phyloP scores from a whole-genome alignment of 2,888 invertebrate genomes.

The Brassicogethes aeneus region DNA sequence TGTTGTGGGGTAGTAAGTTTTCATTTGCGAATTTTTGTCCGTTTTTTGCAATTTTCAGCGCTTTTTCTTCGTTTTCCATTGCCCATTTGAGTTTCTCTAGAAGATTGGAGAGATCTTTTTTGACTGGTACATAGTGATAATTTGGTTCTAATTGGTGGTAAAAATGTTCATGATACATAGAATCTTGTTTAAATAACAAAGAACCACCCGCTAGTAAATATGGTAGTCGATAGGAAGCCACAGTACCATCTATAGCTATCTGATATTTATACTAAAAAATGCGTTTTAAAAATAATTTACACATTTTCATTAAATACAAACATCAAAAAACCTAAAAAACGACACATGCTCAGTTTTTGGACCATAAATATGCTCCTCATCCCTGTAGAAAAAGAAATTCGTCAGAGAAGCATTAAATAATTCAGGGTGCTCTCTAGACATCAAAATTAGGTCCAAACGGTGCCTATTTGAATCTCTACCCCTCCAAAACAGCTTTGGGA shows the following conservation, averaged over 20 bases:
- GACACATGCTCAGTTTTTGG: slow-evolving; percentile 77
- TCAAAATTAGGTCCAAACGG: slow-evolving; percentile 70
- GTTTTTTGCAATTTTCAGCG: slow-evolving; percentile 54
- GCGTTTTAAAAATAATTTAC: slow-evolving; percentile 9
- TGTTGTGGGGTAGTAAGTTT: slow-evolving; percentile 71
- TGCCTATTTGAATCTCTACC: slow-evolving; percentile 87
- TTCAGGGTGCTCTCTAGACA: slow-evolving; percentile 65
- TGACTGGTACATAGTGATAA: slow-evolving; percentile 77
- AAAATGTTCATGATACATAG: slow-evolving; percentile 92
- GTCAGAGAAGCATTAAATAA: slow-evolving; percentile 87
- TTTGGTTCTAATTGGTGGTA: slow-evolving; percentile 67
- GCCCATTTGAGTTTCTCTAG: slow-evolving; percentile 74
- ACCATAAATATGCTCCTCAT: slow-evolving; percentile 77
- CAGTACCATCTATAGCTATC: slow-evolving; percentile 90
- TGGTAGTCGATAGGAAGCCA: slow-evolving; percentile 91
- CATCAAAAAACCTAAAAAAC: slow-evolving; percentile 91
- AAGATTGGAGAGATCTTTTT: slow-evolving; percentile 71
- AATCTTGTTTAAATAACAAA: slow-evolving; percentile 84
- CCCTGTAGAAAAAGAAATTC: slow-evolving; percentile 91
- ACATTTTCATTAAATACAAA: slow-evolving; percentile 42
- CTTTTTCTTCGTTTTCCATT: slow-evolving; percentile 58
- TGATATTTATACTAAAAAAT: slow-evolving; percentile 85
- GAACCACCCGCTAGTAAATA: slow-evolving; percentile 85
- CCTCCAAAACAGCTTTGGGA: slow-evolving; percentile 76
- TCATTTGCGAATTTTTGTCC: slow-evolving; percentile 65